Conservation (phyloP, 2,113 vertebrate species). For the Atherinomorus stipes region DNA sequence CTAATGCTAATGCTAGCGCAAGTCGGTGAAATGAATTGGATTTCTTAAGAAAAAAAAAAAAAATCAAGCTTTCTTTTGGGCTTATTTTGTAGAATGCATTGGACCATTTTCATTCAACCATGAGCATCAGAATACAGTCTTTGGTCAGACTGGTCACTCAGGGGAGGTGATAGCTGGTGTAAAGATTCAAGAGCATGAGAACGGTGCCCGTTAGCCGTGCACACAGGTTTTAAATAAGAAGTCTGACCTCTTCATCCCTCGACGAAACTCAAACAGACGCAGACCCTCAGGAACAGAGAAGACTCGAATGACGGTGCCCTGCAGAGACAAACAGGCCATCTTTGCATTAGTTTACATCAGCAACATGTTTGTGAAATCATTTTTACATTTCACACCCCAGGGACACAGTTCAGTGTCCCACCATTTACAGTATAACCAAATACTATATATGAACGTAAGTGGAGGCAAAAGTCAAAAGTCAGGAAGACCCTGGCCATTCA, state of each 20-base stretch:
- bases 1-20: too few relatives aligned
- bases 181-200: too few relatives aligned
- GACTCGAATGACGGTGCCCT: constrained; percentile 97
- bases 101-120: too few relatives aligned
- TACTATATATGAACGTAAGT: not conserved
- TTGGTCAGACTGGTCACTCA: too few relatives aligned
- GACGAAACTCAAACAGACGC: constrained; percentile 95
- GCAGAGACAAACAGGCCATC: constrained; percentile 13
- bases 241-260: constrained; percentile 93
- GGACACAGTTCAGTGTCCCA: not conserved
- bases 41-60: too few relatives aligned
- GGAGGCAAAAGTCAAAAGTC: not conserved
- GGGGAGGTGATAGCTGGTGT: too few relatives aligned
- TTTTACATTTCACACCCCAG: not conserved
- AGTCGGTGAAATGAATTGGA: too few relatives aligned
- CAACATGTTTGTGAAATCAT: not conserved
- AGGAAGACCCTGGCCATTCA: not conserved
- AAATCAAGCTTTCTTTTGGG: too few relatives aligned
- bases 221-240: not conserved
- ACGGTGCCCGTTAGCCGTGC: too few relatives aligned
- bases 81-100: too few relatives aligned
- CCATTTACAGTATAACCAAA: not conserved
- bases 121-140: too few relatives aligned
- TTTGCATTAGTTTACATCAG: not conserved
- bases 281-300: constrained; percentile 97